These are phyloP conservation scores for Drosophila rubida DNA, from an alignment of 2,888 invertebrate genomes.

Conservation along the genomic window DNA sequence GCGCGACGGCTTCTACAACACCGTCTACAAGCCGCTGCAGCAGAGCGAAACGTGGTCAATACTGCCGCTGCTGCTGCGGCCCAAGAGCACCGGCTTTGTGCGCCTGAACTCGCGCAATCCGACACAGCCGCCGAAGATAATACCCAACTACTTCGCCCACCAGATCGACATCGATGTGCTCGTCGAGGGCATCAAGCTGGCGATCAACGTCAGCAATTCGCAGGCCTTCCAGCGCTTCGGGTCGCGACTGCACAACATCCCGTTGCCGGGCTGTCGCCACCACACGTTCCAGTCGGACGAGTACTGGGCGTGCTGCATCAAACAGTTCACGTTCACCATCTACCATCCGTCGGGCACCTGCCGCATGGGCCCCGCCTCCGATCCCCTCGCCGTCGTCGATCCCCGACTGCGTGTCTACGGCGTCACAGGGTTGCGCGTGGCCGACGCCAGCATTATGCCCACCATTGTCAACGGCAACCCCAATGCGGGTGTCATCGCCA, in stretches of 20 bases:
- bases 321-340: constrained; percentile 93
- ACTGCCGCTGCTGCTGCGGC: constrained; percentile 91
- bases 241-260: constrained; percentile 91
- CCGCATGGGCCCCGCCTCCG: constrained; percentile 93
- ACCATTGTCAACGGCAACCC: constrained; percentile 95
- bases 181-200: constrained; percentile 94
- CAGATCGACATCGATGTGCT: constrained; percentile 92
- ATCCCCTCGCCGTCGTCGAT: constrained; percentile 92
- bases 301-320: constrained; percentile 94
- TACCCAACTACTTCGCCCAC: constrained; percentile 96
- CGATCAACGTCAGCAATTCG: constrained; percentile 91
- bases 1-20: constrained; percentile 92
- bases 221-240: constrained; percentile 92
- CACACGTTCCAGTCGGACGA: constrained; percentile 90
- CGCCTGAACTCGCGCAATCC: constrained; percentile 93
- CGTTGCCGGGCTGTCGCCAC: constrained; percentile 93
- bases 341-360: constrained; percentile 94
- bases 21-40: constrained; percentile 92
- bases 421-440: constrained; percentile 90
- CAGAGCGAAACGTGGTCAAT: constrained; percentile 94
- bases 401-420: constrained; percentile 91
- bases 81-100: constrained; percentile 95
- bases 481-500: constrained; percentile 95
- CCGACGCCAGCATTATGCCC: constrained; percentile 95
- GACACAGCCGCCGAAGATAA: constrained; percentile 92